Evolutionary conservation across 2,888 invertebrate genomes (phyloP).

Genomic region (Oithona nana): DNA sequence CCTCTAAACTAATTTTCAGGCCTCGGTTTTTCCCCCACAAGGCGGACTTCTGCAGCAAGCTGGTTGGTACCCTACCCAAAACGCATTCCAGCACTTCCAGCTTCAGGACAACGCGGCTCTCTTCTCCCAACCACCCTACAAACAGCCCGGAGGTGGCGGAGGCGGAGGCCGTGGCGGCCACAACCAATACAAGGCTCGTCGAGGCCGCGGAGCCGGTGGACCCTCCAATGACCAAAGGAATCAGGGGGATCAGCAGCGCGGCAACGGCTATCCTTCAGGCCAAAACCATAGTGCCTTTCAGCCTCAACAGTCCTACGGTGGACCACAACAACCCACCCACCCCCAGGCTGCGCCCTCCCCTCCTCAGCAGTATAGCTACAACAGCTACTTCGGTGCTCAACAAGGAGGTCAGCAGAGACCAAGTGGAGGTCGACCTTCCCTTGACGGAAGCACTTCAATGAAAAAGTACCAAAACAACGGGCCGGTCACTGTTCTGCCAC

Average conservation of each 20-base stretch:
- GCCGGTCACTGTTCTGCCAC: neutral
- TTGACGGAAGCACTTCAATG: neutral
- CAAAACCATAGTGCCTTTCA: no score
- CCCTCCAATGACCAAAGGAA: neutral
- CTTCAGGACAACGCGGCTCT: neutral
- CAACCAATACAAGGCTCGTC: neutral
- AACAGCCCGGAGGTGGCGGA: neutral
- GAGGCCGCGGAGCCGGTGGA: neutral
- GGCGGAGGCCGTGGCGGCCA: no score
- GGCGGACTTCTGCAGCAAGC: neutral
- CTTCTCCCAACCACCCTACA: neutral
- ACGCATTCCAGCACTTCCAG: neutral
- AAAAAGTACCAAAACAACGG: neutral
- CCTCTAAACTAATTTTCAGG: no score
- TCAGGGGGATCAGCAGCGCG: neutral
- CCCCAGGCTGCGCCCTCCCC: neutral
- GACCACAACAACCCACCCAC: no score
- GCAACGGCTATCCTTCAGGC: neutral
- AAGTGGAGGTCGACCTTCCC: neutral
- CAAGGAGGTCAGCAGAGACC: neutral
- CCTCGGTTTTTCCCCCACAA: neutral
- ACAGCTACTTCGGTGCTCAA: neutral
- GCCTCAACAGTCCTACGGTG: neutral
- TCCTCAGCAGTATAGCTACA: neutral
- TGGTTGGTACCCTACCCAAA: neutral